Percentiles rank a stretch among this genome's conserved stretches.
phyloP scores from a whole-genome alignment of 2,888 invertebrate genomes.

The Andrena fulva region DNA sequence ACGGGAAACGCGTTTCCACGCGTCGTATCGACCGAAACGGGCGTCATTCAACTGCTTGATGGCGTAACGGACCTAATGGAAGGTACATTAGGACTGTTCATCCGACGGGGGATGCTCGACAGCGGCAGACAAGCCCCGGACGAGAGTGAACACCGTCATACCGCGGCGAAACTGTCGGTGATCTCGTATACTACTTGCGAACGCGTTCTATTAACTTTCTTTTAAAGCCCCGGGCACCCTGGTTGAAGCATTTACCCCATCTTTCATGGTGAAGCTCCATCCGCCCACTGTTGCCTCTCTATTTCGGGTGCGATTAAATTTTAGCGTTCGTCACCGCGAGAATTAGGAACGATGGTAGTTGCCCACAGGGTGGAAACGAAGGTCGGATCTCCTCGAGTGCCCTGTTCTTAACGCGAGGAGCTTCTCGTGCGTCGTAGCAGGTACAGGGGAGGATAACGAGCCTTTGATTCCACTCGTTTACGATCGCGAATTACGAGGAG shows the following conservation, averaged over 20 bases:
- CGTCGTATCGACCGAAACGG: constrained; percentile 23
- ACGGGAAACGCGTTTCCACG: constrained; percentile 1
- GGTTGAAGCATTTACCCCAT: too few relatives aligned
- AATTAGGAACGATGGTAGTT: not conserved
- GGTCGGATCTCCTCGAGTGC: not conserved
- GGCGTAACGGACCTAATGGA: constrained; percentile 72
- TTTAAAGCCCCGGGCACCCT: not conserved
- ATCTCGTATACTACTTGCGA: not conserved
- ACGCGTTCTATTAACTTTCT: not conserved
- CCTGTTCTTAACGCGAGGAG: too few relatives aligned
- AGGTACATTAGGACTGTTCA: constrained; percentile 74
- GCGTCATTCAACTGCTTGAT: constrained; percentile 33
- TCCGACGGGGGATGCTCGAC: constrained; percentile 52
- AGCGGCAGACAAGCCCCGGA: constrained; percentile 52
- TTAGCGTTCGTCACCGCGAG: too few relatives aligned
- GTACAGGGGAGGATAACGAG: not conserved
- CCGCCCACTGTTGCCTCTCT: too few relatives aligned
- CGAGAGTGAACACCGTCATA: constrained; percentile 60
- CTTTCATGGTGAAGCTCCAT: too few relatives aligned
- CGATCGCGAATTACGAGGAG: constrained; percentile 11
- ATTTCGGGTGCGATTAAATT: too few relatives aligned
- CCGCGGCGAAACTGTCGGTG: constrained; percentile 16
- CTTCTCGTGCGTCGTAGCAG: not conserved
- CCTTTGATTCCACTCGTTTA: constrained; percentile 16
- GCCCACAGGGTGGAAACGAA: not conserved